Base-by-base conservation (phyloP, 2,113 vertebrate species). In the Semicossyphus pulcher region DNA sequence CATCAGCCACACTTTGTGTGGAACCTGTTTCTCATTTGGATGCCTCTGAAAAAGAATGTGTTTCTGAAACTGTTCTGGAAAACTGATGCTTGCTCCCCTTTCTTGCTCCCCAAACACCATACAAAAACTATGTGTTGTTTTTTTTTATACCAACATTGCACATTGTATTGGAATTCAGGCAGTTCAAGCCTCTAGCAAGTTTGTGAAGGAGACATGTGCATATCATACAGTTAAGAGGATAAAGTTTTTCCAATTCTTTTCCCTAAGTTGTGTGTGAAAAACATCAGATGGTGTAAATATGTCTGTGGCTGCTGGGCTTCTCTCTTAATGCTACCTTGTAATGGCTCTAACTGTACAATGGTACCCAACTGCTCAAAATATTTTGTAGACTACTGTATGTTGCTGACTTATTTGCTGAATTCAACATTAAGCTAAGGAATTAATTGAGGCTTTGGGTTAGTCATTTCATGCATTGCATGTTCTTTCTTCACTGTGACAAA, bases 391-490 rank as follows among this genome's bases (percentile, higher is more conserved):
- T 37, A 4, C 11, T 37, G 36, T 34, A 21, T 61, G 47, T 32
- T 16, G 4, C 32, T 34, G 32, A 36, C 25, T 18, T 10, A 2
- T 32, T 32, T 31, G 20, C 31, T 48, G 20, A 26, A 26, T 32
- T 73, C 63, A 62, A 48, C 69, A 56, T 56, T 4, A 45, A 41
- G 60, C 52, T 31, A 62, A 57, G 29, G n/a, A 53, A 66, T 66
- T 12, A 39, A 32, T 59, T 37, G 25, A 66, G 32, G 28, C 37
- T n/a, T 20, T 6, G 4, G 47, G 20, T 16, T 12, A 3, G 28
- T 73, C 34, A 56, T 68, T 62, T 63, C 49, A 51, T 34, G 63
- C 48, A 37, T 21, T 60, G 47, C 54, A 39, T 51, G 29, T 60
- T 52, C 34, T 37, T 47, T 10, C 37, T 68, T 45, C 42, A 12